Base-by-base conservation (phyloP, 2,888 invertebrate genomes). In the Agapostemon virescens region DNA sequence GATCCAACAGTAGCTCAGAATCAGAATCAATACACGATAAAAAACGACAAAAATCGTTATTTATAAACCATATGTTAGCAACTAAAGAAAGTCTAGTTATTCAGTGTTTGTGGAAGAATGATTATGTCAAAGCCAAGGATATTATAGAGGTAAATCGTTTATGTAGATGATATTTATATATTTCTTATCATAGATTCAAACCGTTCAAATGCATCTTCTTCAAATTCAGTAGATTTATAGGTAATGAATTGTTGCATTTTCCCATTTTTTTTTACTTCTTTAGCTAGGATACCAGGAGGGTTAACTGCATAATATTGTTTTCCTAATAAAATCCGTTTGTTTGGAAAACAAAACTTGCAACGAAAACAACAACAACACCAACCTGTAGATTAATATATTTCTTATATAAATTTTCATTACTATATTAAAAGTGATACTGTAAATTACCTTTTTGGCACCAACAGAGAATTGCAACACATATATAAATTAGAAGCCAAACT, bases 11-110 rank as follows among this genome's bases (percentile, higher is more conserved):
- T 9, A 88, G 87, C 40, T 91, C 92, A 0, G 91, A 90, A 38
- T 87, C 87, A 13, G 86, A 92, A 87, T 63, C 94, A 91, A 40
- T 93, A 91, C 82, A 90, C 86, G 42, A 93, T 93, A 61, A 93
- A 93, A 86, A 93, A 93, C 89, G 93, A 80, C 91, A 91, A 0
- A 88, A 77, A 72, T 81, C 87, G 36, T 94, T 94, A 87, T 94
- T 95, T 83, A 93, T 96, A 72, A 94, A 95, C 63, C 94, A 95
- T 71, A 96, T 98, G 97, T 91, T 97, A 72, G 95, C 97, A 13
- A 95, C 96, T 42, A 96, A 96, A 0, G 95, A 95, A 84, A 95
- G 96, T 84, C 93, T 97, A 64, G 95, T 97, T n/a, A 94, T 96
- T 55, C 94, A 96, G 90, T 97, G 97, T 63, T 93, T 98, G 61